Percentiles rank a stretch among this genome's conserved stretches.
These are phyloP conservation scores for Leguminivora glycinivorella DNA, from an alignment of 1,140 invertebrate genomes.

Conservation along the genomic window DNA sequence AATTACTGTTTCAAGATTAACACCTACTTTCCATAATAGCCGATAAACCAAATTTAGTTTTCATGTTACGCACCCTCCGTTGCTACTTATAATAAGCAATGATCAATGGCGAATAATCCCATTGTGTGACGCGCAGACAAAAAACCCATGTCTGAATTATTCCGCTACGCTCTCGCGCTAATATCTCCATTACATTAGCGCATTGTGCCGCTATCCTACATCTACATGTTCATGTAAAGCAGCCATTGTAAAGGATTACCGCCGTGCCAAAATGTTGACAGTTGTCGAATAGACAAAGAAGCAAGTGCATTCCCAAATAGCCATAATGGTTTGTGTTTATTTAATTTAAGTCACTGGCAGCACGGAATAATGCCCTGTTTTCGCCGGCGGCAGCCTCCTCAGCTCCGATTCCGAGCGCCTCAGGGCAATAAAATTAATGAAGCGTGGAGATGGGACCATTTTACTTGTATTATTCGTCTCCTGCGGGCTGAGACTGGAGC, in stretches of 20 bases:
- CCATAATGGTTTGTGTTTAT: conserved; percentile 74
- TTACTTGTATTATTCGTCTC: conserved; percentile 79
- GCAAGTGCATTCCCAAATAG: conserved; percentile 56
- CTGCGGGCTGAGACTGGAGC: conserved; percentile 76
- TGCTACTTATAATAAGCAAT: conserved; percentile 77
- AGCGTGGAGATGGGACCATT: conserved; percentile 79
- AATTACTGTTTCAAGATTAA: conserved; percentile 75
- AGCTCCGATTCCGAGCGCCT: conserved; percentile 70
- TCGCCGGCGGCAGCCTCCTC: conserved; percentile 61
- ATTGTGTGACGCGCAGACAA: conserved; percentile 72
- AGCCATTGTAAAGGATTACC: conserved; percentile 61
- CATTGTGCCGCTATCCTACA: conserved; percentile 50
- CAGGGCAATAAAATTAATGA: conserved; percentile 79
- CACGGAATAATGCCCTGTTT: conserved; percentile 72
- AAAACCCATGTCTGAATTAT: conserved; percentile 75
- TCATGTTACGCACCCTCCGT: conserved; percentile 75
- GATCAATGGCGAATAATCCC: conserved; percentile 78
- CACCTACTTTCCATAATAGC: conserved; percentile 79
- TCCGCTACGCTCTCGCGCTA: conserved; percentile 71
- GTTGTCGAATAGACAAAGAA: conserved; percentile 68
- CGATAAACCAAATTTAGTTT: conserved; percentile 80
- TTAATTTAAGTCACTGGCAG: conserved; percentile 74
- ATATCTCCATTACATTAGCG: conserved; percentile 76
- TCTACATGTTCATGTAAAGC: conserved; percentile 42
- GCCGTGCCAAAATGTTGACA: conserved; percentile 63